Conservation (phyloP, 2,113 vertebrate species). For the Chroicocephalus ridibundus region DNA sequence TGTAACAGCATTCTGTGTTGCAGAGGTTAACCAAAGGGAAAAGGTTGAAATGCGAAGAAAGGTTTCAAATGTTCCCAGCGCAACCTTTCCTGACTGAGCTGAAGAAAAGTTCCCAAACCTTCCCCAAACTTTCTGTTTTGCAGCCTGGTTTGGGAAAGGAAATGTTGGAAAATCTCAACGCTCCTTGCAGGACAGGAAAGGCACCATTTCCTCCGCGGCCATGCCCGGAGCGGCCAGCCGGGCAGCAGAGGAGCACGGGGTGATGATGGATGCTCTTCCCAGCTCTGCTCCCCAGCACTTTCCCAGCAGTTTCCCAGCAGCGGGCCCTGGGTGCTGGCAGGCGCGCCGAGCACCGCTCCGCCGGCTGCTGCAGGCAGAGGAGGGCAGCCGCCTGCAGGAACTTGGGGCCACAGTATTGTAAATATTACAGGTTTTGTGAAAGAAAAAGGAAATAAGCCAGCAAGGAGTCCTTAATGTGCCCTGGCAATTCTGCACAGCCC, state of each 20-base stretch:
- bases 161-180: not conserved
- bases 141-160: conserved; percentile 53
- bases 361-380: not conserved
- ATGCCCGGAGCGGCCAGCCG: not conserved
- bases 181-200: conserved; percentile 44
- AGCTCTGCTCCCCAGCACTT: not conserved
- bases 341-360: not conserved
- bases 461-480: not conserved
- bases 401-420: rapidly evolving
- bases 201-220: not conserved
- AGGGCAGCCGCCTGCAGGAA: not conserved
- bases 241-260: not conserved
- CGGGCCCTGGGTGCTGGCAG: not conserved
- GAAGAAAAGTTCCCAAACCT: conserved; percentile 20
- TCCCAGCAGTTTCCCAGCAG: not conserved
- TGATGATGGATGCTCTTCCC: not conserved
- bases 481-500: not conserved
- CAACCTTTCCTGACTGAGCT: not conserved
- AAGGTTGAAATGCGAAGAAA: not conserved
- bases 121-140: conserved; percentile 9
- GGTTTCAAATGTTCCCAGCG: not conserved
- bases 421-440: not conserved
- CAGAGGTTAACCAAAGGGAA: not conserved
- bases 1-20: not conserved
- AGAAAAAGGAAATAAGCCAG: not conserved